These are phyloP conservation scores for Delphinapterus leucas DNA, from an alignment of 2,113 vertebrate species.

Conservation along the genomic window DNA sequence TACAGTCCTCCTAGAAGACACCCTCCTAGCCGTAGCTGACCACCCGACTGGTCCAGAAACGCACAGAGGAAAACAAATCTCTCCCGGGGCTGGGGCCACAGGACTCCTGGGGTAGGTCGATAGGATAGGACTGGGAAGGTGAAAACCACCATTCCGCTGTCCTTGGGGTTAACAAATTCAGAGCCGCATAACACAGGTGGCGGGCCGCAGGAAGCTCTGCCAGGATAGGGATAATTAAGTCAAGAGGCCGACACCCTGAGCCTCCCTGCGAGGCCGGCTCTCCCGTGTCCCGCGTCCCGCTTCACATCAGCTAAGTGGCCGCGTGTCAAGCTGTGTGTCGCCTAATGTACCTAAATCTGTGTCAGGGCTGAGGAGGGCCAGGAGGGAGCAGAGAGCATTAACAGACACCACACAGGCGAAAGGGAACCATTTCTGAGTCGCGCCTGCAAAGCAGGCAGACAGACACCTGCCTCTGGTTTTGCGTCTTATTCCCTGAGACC, in stretches of 20 bases:
- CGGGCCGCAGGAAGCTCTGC: background rate
- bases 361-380: background rate
- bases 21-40: background rate
- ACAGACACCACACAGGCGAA: background rate
- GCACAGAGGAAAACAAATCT: background rate
- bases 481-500: background rate
- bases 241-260: background rate
- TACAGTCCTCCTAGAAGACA: background rate
- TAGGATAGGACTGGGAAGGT: background rate
- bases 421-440: background rate
- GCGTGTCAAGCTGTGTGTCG: background rate
- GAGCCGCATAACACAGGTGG: background rate
- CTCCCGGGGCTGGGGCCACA: accelerated
- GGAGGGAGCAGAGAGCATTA: background rate
- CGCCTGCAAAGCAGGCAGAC: background rate
- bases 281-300: background rate
- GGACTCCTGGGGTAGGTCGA: background rate
- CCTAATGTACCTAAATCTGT: background rate
- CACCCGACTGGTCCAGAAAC: accelerated
- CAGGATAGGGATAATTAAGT: background rate
- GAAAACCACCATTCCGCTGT: background rate
- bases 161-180: background rate
- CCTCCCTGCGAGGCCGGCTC: background rate
- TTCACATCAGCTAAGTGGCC: background rate
- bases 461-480: background rate